Evolutionary conservation across 2,888 invertebrate genomes (phyloP), one percentile per base, ranked within the genome.

Genomic region (Slavum lentiscoides): DNA sequence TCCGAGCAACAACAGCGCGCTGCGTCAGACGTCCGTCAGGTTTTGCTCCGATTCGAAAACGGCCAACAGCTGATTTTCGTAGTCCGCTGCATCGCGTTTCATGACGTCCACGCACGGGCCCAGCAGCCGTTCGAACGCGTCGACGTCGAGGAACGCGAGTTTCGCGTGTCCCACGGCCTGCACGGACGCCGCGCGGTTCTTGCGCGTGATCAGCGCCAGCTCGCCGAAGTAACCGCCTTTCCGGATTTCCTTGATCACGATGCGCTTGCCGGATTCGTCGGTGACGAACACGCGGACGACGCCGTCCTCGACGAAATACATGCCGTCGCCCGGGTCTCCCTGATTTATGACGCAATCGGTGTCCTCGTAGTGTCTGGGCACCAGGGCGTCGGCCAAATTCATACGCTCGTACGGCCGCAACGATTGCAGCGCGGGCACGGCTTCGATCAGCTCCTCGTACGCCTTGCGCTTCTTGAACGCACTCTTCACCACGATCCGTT

Each of bases 381-480:
- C 90, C 84, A 98, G 89, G 74, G 98, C 98, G 88, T 98, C 98
- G 77, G 97, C 97, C 84, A 98, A 89, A 89, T 97, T 98, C 92
- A 98, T 96, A 85, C 97, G 92, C 88, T 98, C 98, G 89, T 98
- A 98, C 83, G 92, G 87, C 95, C 95, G 87, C 67, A 66, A 83
- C 1, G 59, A 37, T 89, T 96, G 96, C 84, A 98, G 90, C 95
- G 98, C 96, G 83, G 97, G 97, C 85, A 98, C 97, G 88, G 91
- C 92, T 87, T 97, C 95, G 86, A 98, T 91, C 84, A 98, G 91
- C 85, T 92, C 89, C 88, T 98, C 98, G 88, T 98, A 98, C 91
- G 96, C 95, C 91, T 96, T 96, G 89, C 98, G 92, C 88, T 98
- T 98, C 89, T 94, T 96, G 90, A 96, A 97, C 84, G 98, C 98